Base-by-base conservation (phyloP, 2,888 invertebrate species). In the Sinelater perroti region DNA sequence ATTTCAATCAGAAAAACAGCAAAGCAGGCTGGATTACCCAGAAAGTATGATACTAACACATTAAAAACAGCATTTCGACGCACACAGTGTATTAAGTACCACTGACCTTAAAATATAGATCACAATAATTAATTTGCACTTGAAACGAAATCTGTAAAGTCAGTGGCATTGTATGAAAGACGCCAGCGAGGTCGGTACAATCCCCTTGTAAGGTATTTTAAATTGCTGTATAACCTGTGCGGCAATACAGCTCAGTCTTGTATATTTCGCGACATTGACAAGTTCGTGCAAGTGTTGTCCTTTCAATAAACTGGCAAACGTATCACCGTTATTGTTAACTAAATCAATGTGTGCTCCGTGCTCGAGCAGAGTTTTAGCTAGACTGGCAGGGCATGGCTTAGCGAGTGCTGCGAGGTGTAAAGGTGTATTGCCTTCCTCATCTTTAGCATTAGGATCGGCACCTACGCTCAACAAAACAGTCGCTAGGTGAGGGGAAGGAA, bases 291-390 rank as follows among this genome's bases (percentile, higher is more conserved):
- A 80, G 62, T 80, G 80, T 70, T 88, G 88, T 47, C 83, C 82
- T 46, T 83, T 81, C 51, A 90, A 79, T 62, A 93, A 79, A 62
- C 85, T 83, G 65, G 87, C 86, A 68, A 93, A 91, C 0, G 92
- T 91, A 61, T 88, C 86, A 21, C 90, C 89, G 64, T 85, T 83
- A 75, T 86, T 81, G 81, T 94, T 91, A 67, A 90, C 87, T 36
- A 88, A 85, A 80, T 94, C 94, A 60, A 93, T 81, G 79, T 95
- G 94, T 0, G 93, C 93, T 55, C 95, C 96, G 72, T 87, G 84
- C 3, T 87, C 80, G 0, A 97, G 82, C 3, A 97, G 80, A 5
- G 85, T 84, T 66, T 85, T 83, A 0, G 92, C 87, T 31, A 95
- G 83, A 33, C 85, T 85, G 1, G 86, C 80, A 0, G 89, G 87